phyloP scores from a whole-genome alignment of 2,113 vertebrate genomes.

The Eptesicus fuscus region DNA sequence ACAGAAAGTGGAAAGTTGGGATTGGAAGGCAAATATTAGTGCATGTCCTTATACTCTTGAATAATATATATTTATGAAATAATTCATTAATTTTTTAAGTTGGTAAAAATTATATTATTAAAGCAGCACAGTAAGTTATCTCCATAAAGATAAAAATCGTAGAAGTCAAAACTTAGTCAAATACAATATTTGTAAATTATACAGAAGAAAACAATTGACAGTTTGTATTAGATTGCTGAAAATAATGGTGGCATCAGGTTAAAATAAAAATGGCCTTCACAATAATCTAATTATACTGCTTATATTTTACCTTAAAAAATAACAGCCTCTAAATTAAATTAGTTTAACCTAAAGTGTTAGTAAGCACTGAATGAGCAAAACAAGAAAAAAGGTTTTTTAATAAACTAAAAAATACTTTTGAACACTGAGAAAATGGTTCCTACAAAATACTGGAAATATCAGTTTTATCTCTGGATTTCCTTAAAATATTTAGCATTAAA shows the following conservation, averaged over 20 bases:
- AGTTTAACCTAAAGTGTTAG: not conserved
- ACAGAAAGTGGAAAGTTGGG: not conserved
- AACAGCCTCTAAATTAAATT: not conserved
- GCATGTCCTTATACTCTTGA: not conserved
- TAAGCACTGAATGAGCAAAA: not conserved
- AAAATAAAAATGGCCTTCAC: not conserved
- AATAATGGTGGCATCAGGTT: conserved; percentile 5
- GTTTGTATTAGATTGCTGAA: not conserved
- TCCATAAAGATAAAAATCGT: not conserved
- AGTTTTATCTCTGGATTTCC: not conserved
- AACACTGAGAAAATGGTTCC: conserved; percentile 12
- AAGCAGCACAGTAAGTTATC: not conserved
- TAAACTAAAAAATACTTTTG: not conserved
- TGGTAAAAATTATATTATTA: not conserved
- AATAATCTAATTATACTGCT: not conserved
- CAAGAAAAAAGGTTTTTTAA: not conserved
- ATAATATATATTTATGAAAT: not conserved
- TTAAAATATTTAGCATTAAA: conserved; percentile 10
- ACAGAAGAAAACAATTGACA: not conserved
- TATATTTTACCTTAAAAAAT: conserved; percentile 7
- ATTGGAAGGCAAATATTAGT: conserved; percentile 5
- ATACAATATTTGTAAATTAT: conserved; percentile 4
- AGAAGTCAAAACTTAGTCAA: conserved; percentile 3
- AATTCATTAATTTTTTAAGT: not conserved
- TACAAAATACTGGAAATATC: not conserved